Base-by-base conservation (phyloP, 2,113 vertebrate genomes). In the Datnioides undecimradiatus region DNA sequence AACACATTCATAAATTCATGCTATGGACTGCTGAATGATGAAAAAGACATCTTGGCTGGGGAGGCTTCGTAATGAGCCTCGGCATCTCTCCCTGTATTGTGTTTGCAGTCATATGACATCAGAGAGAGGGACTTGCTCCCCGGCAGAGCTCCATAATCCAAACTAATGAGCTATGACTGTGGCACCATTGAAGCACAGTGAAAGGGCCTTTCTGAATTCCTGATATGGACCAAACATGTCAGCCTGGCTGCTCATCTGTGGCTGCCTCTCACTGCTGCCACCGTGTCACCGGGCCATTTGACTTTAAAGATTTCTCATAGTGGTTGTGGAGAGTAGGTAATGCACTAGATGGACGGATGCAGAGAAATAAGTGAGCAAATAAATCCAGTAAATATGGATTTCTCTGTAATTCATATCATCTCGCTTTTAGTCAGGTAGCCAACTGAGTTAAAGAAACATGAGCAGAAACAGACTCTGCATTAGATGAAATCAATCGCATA, bases 121-220 rank as follows among this genome's bases (percentile, higher is more conserved):
- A 75, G 72, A 84, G 60, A 51, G 62, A 69, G 64, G 60, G 48
- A 62, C 67, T 14, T 59, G 46, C 64, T 72, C 57, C n/a, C 68
- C 68, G 63, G 54, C 67, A 75, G 57, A 73, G 31, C 79, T 65
- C 60, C 79, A 67, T 76, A 77, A 90, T 86, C 81, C 74, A 67
- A 67, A 79, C 74, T 80, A 90, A 90, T 85, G 82, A 90, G 73
- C 85, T 78, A 38, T 77, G 82, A 82, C 81, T 85, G 46, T 72
- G 76, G 73, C 75, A 73, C 59, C 51, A 46, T 5, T 75, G 63
- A 86, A 38, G 73, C 77, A 65, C 31, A 54, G 69, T 72, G 16
- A 75, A 69, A 75, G 71, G 46, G 49, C 60, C 72, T 45, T 49
- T 36, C 57, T 23, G 17, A n/a, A 76, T 70, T 81, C 62, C 60